Evolutionary conservation across 1,140 invertebrate species (phyloP).

Genomic region (Sarcophaga bullata): DNA sequence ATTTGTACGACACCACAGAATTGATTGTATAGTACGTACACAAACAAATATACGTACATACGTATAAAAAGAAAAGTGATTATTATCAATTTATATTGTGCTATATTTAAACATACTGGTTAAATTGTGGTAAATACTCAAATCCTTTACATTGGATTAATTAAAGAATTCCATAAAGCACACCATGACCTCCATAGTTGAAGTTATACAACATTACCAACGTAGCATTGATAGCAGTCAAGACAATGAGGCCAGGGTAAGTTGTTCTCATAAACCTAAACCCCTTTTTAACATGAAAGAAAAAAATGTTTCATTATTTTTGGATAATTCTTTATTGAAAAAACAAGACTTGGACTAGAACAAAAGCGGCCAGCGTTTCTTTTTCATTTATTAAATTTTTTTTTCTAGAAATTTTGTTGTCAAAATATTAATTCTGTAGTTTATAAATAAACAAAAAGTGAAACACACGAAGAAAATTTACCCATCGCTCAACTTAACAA

Average conservation of each 20-base stretch:
- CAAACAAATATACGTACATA: background rate
- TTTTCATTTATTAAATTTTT: too few species aligned
- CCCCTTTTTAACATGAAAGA: background rate
- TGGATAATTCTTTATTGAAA: too few species aligned
- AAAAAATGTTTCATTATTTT: too few species aligned
- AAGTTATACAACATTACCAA: conserved; percentile 71
- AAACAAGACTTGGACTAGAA: too few species aligned
- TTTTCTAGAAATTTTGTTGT: background rate
- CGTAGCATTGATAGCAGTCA: conserved; percentile 72
- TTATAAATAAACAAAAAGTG: background rate
- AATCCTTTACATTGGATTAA: background rate
- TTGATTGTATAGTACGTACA: background rate
- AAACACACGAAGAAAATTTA: background rate
- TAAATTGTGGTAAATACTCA: background rate
- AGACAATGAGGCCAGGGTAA: conserved; percentile 71
- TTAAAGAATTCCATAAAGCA: background rate
- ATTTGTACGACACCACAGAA: conserved; percentile 1
- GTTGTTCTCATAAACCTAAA: conserved; percentile 47
- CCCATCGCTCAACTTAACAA: background rate
- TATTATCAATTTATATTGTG: background rate
- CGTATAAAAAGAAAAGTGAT: background rate
- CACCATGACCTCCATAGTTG: conserved; percentile 48
- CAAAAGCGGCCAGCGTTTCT: too few species aligned
- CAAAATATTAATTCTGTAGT: background rate
- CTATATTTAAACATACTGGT: background rate